Percentiles rank a stretch among this genome's conserved stretches.
Evolutionary conservation across 2,113 vertebrate genomes (phyloP).

Genomic region (Peromyscus leucopus): DNA sequence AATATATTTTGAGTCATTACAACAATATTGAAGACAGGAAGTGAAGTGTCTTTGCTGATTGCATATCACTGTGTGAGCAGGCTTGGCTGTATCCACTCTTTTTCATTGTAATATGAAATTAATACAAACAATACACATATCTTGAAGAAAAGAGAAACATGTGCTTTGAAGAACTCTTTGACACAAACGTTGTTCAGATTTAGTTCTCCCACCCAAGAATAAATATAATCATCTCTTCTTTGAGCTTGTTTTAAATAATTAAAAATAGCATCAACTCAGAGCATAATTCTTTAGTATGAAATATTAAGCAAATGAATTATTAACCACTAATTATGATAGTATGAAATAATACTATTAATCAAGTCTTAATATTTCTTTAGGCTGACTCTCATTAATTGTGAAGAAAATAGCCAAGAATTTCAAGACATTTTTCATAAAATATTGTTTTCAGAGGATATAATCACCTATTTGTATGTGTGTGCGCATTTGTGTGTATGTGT

Average conservation of each 20-base stretch:
- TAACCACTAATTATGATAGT: not conserved
- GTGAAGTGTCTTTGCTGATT: not conserved
- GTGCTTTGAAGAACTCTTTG: constrained; percentile 14
- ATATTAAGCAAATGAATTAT: constrained; percentile 53
- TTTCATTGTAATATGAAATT: not conserved
- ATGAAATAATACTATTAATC: constrained; percentile 10
- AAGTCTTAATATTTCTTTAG: not conserved
- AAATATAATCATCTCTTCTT: not conserved
- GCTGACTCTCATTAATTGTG: constrained; percentile 28
- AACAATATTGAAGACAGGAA: not conserved
- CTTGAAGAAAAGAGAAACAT: not conserved
- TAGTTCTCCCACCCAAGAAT: not conserved
- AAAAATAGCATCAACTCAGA: constrained; percentile 22
- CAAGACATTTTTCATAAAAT: not conserved
- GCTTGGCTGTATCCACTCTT: not conserved
- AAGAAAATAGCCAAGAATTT: constrained; percentile 30
- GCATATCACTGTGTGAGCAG: not conserved
- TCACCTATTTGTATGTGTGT: not conserved
- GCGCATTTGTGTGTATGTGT: not conserved
- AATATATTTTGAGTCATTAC: not conserved
- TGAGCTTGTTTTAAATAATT: constrained; percentile 45
- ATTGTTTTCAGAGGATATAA: constrained; percentile 2
- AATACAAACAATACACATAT: not conserved
- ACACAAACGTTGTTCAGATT: not conserved
- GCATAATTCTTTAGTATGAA: constrained; percentile 25